Percentiles rank a stretch among this genome's conserved stretches.
Evolutionary conservation across 2,113 vertebrate species (phyloP).

Genomic region (Misgurnus anguillicaudatus): DNA sequence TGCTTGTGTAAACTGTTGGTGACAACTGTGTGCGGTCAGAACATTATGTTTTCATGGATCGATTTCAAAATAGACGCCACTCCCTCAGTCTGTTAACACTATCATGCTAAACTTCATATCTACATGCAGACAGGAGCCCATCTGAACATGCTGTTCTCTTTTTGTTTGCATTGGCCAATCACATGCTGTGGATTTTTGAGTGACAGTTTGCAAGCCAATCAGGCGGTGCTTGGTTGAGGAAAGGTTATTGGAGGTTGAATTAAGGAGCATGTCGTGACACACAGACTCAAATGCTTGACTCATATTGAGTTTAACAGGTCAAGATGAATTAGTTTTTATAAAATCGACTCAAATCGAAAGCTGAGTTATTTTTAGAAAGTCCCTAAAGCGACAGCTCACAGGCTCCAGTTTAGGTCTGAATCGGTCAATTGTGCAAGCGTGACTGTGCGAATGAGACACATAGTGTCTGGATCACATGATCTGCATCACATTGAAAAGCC

Average conservation of each 20-base stretch:
- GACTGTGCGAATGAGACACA: slow-evolving; percentile 1
- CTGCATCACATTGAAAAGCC: not conserved
- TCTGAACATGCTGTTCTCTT: slow-evolving; percentile 43
- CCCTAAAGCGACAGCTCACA: slow-evolving; percentile 31
- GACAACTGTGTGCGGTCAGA: not conserved
- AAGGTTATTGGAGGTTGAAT: slow-evolving; percentile 14
- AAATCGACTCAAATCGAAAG: too few species aligned
- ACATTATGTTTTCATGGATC: not conserved
- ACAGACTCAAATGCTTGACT: slow-evolving; percentile 9
- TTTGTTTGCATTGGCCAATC: slow-evolving; percentile 3
- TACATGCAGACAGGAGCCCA: slow-evolving; percentile 20
- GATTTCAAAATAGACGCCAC: not conserved
- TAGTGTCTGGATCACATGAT: slow-evolving; percentile 56
- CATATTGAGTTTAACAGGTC: not conserved
- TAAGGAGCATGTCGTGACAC: not conserved
- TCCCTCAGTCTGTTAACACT: slow-evolving; percentile 26
- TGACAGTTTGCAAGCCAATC: slow-evolving; percentile 18
- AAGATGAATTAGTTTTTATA: not conserved
- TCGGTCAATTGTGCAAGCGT: slow-evolving; percentile 37
- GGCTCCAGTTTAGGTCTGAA: slow-evolving; percentile 22
- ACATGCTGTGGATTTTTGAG: too few species aligned
- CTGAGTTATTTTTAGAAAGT: slow-evolving; percentile 33
- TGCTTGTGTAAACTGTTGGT: slow-evolving; percentile 1
- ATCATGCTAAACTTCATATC: slow-evolving; percentile 48
- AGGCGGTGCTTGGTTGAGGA: not conserved